Conservation (phyloP, 1,140 invertebrate species). For the Elymnias hypermnestra region DNA sequence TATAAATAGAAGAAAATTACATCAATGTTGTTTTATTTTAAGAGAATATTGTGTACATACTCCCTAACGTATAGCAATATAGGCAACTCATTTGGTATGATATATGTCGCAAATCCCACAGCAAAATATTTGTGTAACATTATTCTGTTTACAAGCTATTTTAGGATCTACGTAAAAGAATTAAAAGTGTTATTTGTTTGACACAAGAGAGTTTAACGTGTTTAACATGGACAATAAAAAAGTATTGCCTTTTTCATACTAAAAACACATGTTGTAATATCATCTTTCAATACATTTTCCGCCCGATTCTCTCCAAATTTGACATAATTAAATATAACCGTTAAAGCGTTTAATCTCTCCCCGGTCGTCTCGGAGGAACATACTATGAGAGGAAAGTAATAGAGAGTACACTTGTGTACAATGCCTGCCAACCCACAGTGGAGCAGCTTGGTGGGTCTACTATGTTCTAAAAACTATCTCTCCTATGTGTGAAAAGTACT, state of each 20-base stretch:
- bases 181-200: background rate
- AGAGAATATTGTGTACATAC: background rate
- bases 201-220: background rate
- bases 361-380: no score
- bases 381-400: no score
- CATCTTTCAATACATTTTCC: background rate
- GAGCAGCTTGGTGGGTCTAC: no score
- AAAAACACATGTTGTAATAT: background rate
- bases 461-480: no score
- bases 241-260: background rate
- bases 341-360: no score
- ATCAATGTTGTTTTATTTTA: background rate
- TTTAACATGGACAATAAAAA: background rate
- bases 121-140: constrained; percentile 11
- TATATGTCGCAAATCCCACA: constrained; percentile 11
- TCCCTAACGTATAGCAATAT: constrained; percentile 6
- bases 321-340: no score
- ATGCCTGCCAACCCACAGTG: no score
- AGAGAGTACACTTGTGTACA: no score
- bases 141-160: constrained; percentile 6
- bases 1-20: no score
- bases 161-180: background rate
- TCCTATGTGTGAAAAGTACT: no score
- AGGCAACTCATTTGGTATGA: constrained; percentile 17
- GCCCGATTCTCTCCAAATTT: background rate